Evolutionary conservation across 2,113 vertebrate species (phyloP).

Genomic region (Oncorhynchus clarkii): DNA sequence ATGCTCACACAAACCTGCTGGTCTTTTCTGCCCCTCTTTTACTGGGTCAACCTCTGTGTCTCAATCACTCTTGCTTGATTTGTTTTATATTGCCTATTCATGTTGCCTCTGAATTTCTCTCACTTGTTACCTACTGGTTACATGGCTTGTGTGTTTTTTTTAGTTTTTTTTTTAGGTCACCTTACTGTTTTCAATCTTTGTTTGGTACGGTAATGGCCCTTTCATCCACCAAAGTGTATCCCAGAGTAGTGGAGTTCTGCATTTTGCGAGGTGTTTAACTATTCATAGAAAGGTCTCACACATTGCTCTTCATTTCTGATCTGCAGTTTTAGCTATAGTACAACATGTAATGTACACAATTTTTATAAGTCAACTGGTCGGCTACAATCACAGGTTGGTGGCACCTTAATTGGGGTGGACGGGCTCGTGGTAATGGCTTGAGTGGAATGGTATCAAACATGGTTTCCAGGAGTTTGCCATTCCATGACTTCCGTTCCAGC

Average conservation of each 20-base stretch:
- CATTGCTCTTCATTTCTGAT: constrained; percentile 4
- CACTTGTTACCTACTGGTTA: neutral
- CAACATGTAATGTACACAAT: neutral
- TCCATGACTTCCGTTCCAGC: no score
- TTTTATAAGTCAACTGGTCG: constrained; percentile 3
- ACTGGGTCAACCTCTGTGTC: neutral
- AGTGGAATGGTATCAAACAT: no score
- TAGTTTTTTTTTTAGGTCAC: constrained; percentile 9
- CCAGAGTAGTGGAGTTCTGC: neutral
- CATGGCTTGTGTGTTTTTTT: constrained; percentile 12
- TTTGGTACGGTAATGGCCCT: constrained; percentile 48
- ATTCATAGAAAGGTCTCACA: neutral
- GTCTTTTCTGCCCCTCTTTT: neutral
- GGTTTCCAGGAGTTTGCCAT: no score
- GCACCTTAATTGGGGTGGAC: no score
- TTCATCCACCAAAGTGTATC: constrained; percentile 6
- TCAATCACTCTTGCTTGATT: neutral
- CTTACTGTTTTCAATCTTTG: constrained; percentile 16
- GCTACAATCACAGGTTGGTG: no score
- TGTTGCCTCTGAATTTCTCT: constrained; percentile 3
- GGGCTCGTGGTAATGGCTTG: no score
- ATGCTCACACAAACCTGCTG: neutral
- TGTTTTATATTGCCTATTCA: neutral
- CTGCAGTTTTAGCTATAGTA: neutral
- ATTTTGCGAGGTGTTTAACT: neutral